Evolutionary conservation across 2,797 vertebrate species (phyloP).

Genomic region (Cichlasoma orientale): DNA sequence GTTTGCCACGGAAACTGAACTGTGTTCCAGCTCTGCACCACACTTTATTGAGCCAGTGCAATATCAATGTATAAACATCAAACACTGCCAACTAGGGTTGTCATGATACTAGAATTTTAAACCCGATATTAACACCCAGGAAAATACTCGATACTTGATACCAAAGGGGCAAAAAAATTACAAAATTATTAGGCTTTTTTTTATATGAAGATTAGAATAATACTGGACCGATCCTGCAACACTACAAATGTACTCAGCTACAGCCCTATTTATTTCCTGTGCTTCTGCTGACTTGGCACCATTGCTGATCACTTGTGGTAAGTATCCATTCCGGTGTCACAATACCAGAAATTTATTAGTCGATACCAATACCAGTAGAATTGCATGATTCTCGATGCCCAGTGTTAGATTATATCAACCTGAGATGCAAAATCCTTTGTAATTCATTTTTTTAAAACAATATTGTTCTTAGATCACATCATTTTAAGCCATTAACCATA

Average conservation of each 20-base stretch:
- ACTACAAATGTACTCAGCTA: neutral
- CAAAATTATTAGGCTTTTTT: neutral
- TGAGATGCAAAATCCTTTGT: neutral
- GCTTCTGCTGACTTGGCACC: neutral
- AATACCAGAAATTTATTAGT: neutral
- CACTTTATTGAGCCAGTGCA: no score
- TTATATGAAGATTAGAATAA: neutral
- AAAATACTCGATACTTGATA: no score
- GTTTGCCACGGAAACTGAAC: neutral
- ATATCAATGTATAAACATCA: no score
- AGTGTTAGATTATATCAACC: neutral
- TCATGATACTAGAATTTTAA: no score
- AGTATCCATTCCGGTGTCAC: no score
- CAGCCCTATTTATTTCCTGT: neutral
- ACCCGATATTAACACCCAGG: no score
- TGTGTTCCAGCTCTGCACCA: no score
- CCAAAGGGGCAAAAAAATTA: no score
- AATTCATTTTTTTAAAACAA: neutral
- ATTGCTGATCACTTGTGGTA: neutral
- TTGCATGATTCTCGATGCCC: neutral
- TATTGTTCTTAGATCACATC: neutral
- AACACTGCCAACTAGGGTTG: no score
- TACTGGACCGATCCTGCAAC: neutral
- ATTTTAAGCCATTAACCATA: neutral
- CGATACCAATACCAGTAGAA: neutral